Percentiles rank a stretch among this genome's conserved stretches.
Conservation (phyloP, 1,140 invertebrate species). For the Triops longicaudatus region DNA sequence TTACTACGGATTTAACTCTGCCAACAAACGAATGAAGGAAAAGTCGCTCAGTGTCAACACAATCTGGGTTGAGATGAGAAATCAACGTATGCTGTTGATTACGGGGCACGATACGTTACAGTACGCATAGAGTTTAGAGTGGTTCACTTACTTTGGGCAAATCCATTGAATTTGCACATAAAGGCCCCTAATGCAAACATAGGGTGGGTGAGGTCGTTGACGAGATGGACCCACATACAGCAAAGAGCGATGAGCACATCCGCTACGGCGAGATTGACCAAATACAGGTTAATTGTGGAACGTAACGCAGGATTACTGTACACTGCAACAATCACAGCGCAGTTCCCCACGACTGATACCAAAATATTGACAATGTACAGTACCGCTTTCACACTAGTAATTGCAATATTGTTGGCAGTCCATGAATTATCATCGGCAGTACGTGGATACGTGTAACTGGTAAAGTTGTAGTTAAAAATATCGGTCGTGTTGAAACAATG, state of each 20-base stretch:
- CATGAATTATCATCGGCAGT: constrained; percentile 29
- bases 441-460: constrained; percentile 29
- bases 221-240: constrained; percentile 46
- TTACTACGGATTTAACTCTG: too few relatives aligned
- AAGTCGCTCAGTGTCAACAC: too few relatives aligned
- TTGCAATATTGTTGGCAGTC: constrained; percentile 32
- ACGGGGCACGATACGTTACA: too few relatives aligned
- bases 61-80: too few relatives aligned
- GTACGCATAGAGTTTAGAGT: background rate
- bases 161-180: constrained; percentile 46
- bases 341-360: constrained; percentile 43
- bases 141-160: constrained; percentile 42
- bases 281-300: constrained; percentile 41
- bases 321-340: constrained; percentile 46
- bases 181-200: constrained; percentile 41
- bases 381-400: constrained; percentile 36
- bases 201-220: constrained; percentile 37
- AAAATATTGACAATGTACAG: constrained; percentile 35
- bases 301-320: constrained; percentile 41
- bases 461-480: constrained; percentile 28
- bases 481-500: constrained; percentile 20
- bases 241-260: constrained; percentile 41
- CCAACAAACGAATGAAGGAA: too few relatives aligned
- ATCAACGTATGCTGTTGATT: too few relatives aligned
- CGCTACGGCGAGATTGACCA: constrained; percentile 39